A percentile compares a stretch with the other conserved stretches of the same genome.
Evolutionary conservation across 1,140 invertebrate species (phyloP).

Genomic region (Brachionus rubens): DNA sequence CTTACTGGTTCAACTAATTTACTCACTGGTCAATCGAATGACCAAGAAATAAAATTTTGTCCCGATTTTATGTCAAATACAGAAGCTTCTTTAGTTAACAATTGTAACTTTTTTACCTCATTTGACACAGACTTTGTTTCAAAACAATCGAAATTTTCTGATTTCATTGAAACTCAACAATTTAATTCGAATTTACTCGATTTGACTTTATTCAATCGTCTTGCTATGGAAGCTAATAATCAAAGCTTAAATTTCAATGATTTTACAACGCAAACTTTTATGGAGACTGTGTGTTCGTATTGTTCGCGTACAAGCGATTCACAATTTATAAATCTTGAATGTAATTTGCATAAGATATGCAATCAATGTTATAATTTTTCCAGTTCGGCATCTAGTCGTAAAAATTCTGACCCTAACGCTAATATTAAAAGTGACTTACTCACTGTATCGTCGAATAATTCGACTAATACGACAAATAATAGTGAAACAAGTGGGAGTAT

Average conservation of each 20-base stretch:
- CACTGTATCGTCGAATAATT: background rate
- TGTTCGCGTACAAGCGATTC: background rate
- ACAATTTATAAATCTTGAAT: background rate
- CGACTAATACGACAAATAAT: background rate
- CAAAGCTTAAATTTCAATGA: background rate
- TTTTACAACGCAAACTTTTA: background rate
- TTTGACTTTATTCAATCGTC: background rate
- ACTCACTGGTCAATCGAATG: background rate
- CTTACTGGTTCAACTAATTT: background rate
- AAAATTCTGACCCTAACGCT: slow-evolving; percentile 15
- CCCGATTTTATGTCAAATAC: slow-evolving; percentile 1
- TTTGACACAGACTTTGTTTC: background rate
- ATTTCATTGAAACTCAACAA: slow-evolving; percentile 1
- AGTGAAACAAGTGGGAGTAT: slow-evolving; percentile 26
- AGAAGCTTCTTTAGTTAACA: background rate
- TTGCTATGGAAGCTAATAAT: background rate
- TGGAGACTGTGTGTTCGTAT: background rate
- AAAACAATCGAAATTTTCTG: background rate
- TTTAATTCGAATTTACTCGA: slow-evolving; percentile 6
- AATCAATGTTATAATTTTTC: background rate
- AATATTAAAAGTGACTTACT: background rate
- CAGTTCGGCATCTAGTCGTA: slow-evolving; percentile 8
- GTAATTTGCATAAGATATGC: slow-evolving; percentile 29
- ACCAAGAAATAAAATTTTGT: background rate
- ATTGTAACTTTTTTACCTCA: slow-evolving; percentile 10